Evolutionary conservation across 2,113 vertebrate genomes (phyloP).

Genomic region (Strigops habroptila): DNA sequence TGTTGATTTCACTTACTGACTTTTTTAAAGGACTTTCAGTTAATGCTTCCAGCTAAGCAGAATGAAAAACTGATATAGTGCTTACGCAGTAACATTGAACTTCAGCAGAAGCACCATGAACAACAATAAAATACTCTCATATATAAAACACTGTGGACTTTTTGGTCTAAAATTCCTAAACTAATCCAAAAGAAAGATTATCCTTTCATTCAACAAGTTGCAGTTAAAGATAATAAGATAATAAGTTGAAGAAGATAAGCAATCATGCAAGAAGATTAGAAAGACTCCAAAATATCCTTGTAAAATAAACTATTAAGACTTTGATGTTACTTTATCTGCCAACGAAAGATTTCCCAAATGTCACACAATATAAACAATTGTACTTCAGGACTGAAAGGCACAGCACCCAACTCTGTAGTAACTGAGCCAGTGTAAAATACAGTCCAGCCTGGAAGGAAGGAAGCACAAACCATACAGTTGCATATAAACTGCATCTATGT

Average conservation of each 20-base stretch:
- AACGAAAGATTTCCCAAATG: background rate
- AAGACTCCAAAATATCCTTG: background rate
- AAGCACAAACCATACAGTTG: background rate
- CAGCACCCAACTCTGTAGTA: background rate
- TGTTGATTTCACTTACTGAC: background rate
- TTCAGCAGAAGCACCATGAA: background rate
- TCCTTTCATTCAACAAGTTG: background rate
- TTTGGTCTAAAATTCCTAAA: background rate
- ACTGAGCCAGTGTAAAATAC: background rate
- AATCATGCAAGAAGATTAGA: background rate
- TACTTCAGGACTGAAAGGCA: background rate
- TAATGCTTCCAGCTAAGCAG: background rate
- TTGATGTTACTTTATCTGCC: constrained; percentile 3
- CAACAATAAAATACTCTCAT: background rate
- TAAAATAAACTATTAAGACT: background rate
- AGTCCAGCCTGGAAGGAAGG: background rate
- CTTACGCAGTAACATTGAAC: background rate
- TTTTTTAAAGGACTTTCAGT: background rate
- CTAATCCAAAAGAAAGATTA: constrained; percentile 1
- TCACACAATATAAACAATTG: background rate
- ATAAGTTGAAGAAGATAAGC: constrained; percentile 9
- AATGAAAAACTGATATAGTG: background rate
- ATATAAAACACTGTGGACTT: background rate
- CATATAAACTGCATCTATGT: background rate
- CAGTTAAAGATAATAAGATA: no score